A percentile compares a stretch with the other conserved stretches of the same genome.
Evolutionary conservation across 2,113 vertebrate species (phyloP).

Genomic region (Pedetes capensis): DNA sequence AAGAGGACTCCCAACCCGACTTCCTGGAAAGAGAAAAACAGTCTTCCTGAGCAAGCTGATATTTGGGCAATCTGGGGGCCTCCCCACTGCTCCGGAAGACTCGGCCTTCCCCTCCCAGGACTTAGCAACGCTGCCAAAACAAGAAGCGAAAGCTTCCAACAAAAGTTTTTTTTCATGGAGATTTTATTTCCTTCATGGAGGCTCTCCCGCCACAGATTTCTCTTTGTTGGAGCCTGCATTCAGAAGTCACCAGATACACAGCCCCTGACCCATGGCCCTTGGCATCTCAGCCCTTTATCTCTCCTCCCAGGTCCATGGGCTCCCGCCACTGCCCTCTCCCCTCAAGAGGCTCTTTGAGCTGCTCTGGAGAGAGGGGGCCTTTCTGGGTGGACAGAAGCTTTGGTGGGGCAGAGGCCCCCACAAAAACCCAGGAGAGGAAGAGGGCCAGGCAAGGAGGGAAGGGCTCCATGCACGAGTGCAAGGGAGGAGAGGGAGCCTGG

Average conservation of each 20-base stretch:
- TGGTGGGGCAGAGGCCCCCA: neutral
- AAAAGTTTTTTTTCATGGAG: conserved; percentile 75
- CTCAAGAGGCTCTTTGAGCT: conserved; percentile 57
- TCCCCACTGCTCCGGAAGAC: conserved; percentile 58
- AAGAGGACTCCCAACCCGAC: neutral
- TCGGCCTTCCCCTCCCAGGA: conserved; percentile 27
- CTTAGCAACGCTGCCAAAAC: conserved; percentile 47
- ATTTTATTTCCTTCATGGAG: conserved; percentile 44
- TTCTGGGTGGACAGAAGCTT: neutral
- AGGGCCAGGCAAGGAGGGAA: neutral
- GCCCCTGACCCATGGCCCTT: conserved; percentile 52
- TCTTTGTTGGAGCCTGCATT: conserved; percentile 61
- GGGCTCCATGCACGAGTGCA: fast-evolving
- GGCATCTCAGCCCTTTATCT: conserved; percentile 42
- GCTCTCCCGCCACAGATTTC: conserved; percentile 64
- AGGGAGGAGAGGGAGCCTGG: neutral
- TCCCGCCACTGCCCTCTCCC: neutral
- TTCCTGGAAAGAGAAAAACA: conserved; percentile 33
- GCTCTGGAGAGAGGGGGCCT: neutral
- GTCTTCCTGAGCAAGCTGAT: neutral
- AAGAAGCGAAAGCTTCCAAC: conserved; percentile 56
- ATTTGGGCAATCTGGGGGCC: conserved; percentile 43
- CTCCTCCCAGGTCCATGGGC: conserved; percentile 20
- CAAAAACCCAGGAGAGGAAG: neutral
- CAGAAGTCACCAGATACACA: conserved; percentile 63